Percentiles rank a stretch among this genome's conserved stretches.
These are phyloP conservation scores for Ladona fulva DNA, from an alignment of 1,140 invertebrate species.

Conservation along the genomic window DNA sequence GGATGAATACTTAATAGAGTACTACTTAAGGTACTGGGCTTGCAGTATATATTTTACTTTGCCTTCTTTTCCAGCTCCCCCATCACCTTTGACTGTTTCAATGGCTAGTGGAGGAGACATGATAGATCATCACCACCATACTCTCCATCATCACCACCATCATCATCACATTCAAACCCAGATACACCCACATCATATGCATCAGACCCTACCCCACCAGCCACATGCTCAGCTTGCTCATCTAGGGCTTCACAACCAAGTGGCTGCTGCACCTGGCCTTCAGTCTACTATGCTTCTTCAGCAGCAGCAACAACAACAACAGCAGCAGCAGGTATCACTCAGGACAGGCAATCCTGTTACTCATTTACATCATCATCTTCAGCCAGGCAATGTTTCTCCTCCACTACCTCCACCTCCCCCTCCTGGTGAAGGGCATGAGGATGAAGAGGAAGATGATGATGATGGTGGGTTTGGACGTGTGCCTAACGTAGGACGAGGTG, in stretches of 20 bases:
- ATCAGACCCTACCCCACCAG: slow-evolving; percentile 19
- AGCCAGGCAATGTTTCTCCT: slow-evolving; percentile 41
- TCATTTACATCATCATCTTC: slow-evolving; percentile 18
- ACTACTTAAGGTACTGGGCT: too few species aligned
- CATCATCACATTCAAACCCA: slow-evolving; percentile 20
- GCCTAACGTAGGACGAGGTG: neutral
- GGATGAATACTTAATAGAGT: too few species aligned
- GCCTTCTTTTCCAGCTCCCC: slow-evolving; percentile 51
- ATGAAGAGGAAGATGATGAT: slow-evolving; percentile 45
- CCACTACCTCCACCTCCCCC: slow-evolving; percentile 74
- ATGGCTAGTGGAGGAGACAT: slow-evolving; percentile 43
- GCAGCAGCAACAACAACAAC: slow-evolving; percentile 25
- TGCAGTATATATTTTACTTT: neutral
- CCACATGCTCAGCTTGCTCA: slow-evolving; percentile 21
- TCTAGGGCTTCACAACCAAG: slow-evolving; percentile 13
- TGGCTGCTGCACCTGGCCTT: neutral
- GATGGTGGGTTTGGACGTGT: slow-evolving; percentile 58
- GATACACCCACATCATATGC: slow-evolving; percentile 19
- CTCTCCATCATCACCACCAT: slow-evolving; percentile 38
- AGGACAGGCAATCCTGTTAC: neutral
- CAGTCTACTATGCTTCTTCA: slow-evolving; percentile 15
- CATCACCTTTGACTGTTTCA: slow-evolving; percentile 58
- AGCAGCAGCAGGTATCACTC: slow-evolving; percentile 14
- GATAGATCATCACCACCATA: slow-evolving; percentile 47
- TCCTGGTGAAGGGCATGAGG: slow-evolving; percentile 43